A percentile compares a stretch with the other conserved stretches of the same genome.
These are phyloP conservation scores for Fratercula arctica DNA, from an alignment of 2,797 vertebrate species.

Conservation along the genomic window DNA sequence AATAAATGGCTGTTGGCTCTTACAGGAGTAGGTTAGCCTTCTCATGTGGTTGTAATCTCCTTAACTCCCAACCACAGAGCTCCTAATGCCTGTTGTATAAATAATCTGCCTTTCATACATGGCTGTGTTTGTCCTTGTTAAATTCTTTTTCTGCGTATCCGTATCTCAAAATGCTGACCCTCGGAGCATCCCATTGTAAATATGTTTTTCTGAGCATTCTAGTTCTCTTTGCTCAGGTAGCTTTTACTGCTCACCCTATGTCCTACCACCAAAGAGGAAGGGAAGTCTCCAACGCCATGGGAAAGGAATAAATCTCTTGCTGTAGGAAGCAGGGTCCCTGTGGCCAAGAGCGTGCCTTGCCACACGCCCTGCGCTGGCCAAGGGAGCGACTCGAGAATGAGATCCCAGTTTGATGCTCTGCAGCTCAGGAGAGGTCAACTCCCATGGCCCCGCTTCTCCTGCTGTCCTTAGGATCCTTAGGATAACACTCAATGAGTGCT, in stretches of 20 bases:
- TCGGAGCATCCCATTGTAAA: not conserved
- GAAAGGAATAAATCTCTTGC: not conserved
- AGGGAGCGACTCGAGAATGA: not conserved
- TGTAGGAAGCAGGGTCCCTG: not conserved
- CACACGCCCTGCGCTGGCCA: fast-evolving
- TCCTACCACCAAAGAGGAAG: not conserved
- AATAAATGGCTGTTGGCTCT: conserved; percentile 32
- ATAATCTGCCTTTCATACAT: not conserved
- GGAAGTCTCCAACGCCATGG: not conserved
- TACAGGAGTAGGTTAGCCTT: conserved; percentile 26
- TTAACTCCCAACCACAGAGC: not conserved
- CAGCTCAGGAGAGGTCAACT: not conserved
- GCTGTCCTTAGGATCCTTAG: not conserved
- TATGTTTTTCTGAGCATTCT: not conserved
- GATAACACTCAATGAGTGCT: not conserved
- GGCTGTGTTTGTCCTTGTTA: not conserved
- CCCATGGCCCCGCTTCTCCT: not conserved
- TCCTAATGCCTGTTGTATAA: conserved; percentile 5
- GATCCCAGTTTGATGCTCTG: not conserved
- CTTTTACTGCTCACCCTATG: not conserved
- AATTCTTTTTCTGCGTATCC: not conserved
- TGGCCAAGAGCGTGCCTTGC: not conserved
- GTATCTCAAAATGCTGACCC: not conserved
- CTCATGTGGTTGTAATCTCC: conserved; percentile 49
- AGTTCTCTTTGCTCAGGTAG: not conserved